phyloP scores from a whole-genome alignment of 2,888 invertebrate genomes.

The Chalcis sispes region DNA sequence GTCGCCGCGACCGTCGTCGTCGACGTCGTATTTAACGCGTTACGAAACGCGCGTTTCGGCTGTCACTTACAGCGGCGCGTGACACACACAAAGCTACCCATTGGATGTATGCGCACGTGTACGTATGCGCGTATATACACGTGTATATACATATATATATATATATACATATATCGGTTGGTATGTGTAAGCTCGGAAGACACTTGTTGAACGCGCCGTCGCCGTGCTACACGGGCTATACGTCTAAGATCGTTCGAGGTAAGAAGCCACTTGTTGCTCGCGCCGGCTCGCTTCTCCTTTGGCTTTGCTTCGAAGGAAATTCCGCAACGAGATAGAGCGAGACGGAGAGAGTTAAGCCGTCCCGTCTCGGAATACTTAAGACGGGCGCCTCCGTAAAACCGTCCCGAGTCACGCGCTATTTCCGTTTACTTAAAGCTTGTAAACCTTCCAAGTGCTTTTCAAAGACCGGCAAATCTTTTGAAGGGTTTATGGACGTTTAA shows the following conservation, averaged over 20 bases:
- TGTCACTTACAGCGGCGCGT: conserved; percentile 14
- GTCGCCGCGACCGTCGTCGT: no score
- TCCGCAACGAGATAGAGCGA: conserved; percentile 8
- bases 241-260: conserved; percentile 72
- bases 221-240: conserved; percentile 31
- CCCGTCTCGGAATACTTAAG: conserved; percentile 65
- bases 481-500: no score
- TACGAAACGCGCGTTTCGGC: not conserved
- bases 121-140: no score
- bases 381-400: conserved; percentile 55
- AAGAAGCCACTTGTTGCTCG: conserved; percentile 76
- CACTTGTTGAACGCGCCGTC: conserved; percentile 72
- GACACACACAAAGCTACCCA: not conserved
- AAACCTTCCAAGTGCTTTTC: not conserved
- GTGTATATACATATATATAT: no score
- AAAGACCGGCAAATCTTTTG: not conserved
- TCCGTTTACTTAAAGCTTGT: conserved; percentile 39
- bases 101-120: conserved; percentile 3
- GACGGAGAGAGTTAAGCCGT: conserved; percentile 30
- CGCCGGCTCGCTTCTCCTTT: conserved; percentile 58
- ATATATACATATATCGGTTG: no score
- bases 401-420: conserved; percentile 54
- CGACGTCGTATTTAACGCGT: not conserved
- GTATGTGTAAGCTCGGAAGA: conserved; percentile 55
- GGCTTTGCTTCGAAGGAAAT: conserved; percentile 30